Conservation (phyloP, 2,113 vertebrate species). For the Mohoua ochrocephala region DNA sequence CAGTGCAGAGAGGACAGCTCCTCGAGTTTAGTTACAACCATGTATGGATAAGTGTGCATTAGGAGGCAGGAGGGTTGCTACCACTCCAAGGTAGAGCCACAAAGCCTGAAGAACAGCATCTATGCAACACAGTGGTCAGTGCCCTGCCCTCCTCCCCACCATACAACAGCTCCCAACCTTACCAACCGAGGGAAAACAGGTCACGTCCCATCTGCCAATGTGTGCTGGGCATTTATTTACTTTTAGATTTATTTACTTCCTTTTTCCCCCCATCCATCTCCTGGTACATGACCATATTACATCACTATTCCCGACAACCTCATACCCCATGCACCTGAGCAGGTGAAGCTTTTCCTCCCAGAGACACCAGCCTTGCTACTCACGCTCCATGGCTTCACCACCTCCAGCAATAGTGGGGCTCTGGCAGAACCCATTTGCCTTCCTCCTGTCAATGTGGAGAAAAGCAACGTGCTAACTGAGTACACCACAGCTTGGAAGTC, state of each 20-base stretch:
- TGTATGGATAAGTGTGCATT: fast-evolving
- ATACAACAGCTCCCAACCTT: background rate
- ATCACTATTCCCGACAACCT: background rate
- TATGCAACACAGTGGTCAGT: fast-evolving
- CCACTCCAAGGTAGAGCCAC: background rate
- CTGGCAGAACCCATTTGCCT: background rate
- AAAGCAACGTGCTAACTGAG: background rate
- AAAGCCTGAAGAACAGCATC: background rate
- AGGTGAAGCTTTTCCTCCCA: background rate
- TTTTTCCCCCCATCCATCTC: background rate
- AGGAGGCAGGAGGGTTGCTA: background rate
- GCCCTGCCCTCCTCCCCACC: background rate
- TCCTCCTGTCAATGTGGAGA: background rate
- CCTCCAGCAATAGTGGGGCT: background rate
- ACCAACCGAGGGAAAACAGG: background rate
- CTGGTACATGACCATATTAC: background rate
- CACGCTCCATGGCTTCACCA: background rate
- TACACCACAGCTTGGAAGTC: background rate
- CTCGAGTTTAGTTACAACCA: background rate
- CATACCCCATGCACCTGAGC: background rate
- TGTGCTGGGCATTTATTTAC: background rate
- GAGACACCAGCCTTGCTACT: background rate
- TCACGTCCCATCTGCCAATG: background rate
- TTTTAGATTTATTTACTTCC: background rate
- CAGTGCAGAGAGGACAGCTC: background rate